Base-by-base conservation (phyloP, 2,113 vertebrate species). In the Channa argus region DNA sequence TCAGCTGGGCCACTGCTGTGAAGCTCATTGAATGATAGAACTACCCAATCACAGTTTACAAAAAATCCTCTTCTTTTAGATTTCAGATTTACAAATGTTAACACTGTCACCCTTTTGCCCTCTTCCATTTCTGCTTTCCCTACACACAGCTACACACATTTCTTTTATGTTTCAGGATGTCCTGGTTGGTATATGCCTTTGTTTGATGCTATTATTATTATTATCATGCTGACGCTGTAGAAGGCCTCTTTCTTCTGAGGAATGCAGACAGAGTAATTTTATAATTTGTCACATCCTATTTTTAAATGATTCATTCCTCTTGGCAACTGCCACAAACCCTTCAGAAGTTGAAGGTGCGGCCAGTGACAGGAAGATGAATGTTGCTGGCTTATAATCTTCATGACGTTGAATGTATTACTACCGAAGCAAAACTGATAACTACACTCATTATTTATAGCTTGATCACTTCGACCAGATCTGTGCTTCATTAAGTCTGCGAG, bases 241-340 rank as follows among this genome's bases (percentile, higher is more conserved):
- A 50, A 60, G 55, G 45, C 38, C 10, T 47, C 33, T 74, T 45
- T 49, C 12, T 4, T 34, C 5, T 54, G 51, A 56, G 68, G 60
- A 80, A 65, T 69, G 47, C 63, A 77, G 74, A 79, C 13, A 9
- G 54, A 59, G 64, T 74, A 8, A 60, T 79, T 81, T 66, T 73
- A 10, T 49, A 73, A 77, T 74, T 81, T 53, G 70, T 78, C 36
- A 4, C 44, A 33, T 61, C 5, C 46, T n/a, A 11, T 64, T 59
- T 64, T 66, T 45, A 66, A 52, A 66, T 63, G 24, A 69, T 59
- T 77, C 49, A 63, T 60, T 85, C 50, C 34, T 33, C 63, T 53
- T 64, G 46, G 51, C 62, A 63, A 50, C 43, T 50, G 38, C 49
- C 50, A 50, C 41, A 73, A 64, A 79, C 34, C 36, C 37, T 67